Evolutionary conservation across 2,113 vertebrate genomes (phyloP).

Genomic region (Todiramphus chloris): DNA sequence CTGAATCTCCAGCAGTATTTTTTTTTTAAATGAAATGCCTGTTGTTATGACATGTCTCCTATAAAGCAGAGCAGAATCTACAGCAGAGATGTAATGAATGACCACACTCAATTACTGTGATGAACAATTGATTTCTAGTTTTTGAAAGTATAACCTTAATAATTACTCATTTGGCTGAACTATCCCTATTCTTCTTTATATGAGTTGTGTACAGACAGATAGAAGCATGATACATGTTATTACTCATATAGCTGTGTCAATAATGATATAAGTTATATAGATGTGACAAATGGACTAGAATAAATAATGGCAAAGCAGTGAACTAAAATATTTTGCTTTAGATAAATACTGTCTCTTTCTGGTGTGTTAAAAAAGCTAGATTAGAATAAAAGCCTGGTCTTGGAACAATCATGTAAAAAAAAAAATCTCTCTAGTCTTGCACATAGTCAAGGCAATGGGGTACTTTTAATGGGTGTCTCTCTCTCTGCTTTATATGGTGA

Average conservation of each 20-base stretch:
- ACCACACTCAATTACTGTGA: neutral
- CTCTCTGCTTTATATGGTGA: neutral
- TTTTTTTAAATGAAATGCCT: neutral
- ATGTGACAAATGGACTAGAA: neutral
- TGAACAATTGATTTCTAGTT: slow-evolving; percentile 35
- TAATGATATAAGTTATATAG: neutral
- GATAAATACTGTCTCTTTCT: neutral
- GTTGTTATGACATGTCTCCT: neutral
- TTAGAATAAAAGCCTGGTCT: neutral
- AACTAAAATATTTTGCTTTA: slow-evolving; percentile 19
- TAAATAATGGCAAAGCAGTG: neutral
- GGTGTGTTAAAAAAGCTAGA: neutral
- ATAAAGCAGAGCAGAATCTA: neutral
- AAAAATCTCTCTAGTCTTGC: neutral
- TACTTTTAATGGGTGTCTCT: neutral
- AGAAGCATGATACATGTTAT: slow-evolving; percentile 15
- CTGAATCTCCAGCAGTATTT: neutral
- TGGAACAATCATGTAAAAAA: neutral
- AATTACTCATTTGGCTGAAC: slow-evolving; percentile 32
- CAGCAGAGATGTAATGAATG: neutral
- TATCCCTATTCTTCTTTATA: neutral
- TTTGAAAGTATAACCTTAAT: slow-evolving; percentile 17
- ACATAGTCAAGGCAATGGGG: neutral
- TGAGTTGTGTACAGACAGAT: neutral
- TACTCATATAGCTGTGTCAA: slow-evolving; percentile 31